Conservation (phyloP, 1,140 invertebrate species). For the Onthophagus taurus region DNA sequence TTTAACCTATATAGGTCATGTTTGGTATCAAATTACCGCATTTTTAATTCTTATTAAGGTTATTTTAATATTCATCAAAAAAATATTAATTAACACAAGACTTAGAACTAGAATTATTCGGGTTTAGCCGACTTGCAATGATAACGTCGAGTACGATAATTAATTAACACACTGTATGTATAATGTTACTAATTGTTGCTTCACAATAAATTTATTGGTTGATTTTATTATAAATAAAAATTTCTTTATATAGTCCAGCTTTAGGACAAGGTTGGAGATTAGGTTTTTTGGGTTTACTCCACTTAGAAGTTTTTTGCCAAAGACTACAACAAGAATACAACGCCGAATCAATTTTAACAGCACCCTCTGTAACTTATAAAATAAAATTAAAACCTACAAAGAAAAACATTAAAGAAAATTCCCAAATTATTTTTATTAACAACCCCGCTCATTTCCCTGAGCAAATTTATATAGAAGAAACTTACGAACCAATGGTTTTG, state of each 20-base stretch:
- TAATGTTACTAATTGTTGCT: too few species aligned
- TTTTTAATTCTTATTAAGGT: too few species aligned
- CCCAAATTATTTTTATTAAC: slow-evolving; percentile 62
- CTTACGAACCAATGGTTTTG: slow-evolving; percentile 78
- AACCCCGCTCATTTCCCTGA: slow-evolving; percentile 80
- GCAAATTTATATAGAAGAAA: slow-evolving; percentile 54
- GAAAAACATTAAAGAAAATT: slow-evolving; percentile 54
- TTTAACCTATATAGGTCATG: too few species aligned
- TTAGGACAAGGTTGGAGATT: slow-evolving; percentile 89
- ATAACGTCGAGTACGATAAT: too few species aligned
- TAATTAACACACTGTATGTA: too few species aligned
- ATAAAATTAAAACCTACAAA: slow-evolving; percentile 55
- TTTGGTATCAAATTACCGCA: too few species aligned
- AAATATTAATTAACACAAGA: too few species aligned
- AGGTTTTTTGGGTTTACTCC: slow-evolving; percentile 88
- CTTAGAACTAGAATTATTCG: too few species aligned
- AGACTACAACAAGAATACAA: slow-evolving; percentile 89
- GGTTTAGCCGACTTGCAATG: too few species aligned
- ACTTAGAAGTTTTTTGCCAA: slow-evolving; percentile 94
- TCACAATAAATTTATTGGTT: slow-evolving; percentile 2
- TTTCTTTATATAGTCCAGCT: slow-evolving; percentile 60
- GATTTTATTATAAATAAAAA: slow-evolving; percentile 10
- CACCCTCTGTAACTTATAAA: slow-evolving; percentile 92
- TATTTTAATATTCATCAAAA: too few species aligned
- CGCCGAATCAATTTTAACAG: slow-evolving; percentile 80